These are phyloP conservation scores for Heliconius cydno DNA, from an alignment of 2,888 invertebrate genomes.

Conservation along the genomic window DNA sequence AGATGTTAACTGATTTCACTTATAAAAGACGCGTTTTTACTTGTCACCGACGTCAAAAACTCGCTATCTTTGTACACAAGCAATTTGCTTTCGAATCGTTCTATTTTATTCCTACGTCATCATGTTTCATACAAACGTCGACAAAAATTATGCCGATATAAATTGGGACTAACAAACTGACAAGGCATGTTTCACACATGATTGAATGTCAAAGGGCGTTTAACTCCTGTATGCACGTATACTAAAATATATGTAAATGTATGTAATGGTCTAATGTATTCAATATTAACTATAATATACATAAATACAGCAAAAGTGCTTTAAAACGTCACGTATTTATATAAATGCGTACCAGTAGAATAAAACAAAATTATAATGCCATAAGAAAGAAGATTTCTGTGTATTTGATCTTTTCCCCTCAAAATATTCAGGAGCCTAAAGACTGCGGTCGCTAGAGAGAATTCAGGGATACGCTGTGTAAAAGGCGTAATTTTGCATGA, in stretches of 20 bases:
- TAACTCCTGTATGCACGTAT: neutral
- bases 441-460: constrained; percentile 5
- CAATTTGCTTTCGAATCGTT: neutral
- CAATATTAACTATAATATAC: neutral
- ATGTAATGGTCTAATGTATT: neutral
- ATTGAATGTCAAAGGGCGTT: constrained; percentile 5
- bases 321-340: neutral
- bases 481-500: neutral
- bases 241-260: too few relatives aligned
- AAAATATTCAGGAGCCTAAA: neutral
- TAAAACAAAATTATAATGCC: neutral
- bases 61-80: constrained; percentile 3
- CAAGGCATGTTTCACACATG: constrained; percentile 5
- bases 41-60: neutral
- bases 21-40: neutral
- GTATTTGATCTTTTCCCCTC: neutral
- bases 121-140: neutral
- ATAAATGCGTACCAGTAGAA: neutral
- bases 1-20: neutral
- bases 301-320: neutral
- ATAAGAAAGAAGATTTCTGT: neutral
- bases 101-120: neutral
- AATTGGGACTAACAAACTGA: neutral
- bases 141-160: neutral
- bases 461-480: neutral